These are phyloP conservation scores for Petrocephalus microphthalmus DNA, from an alignment of 2,113 vertebrate genomes.

Conservation along the genomic window DNA sequence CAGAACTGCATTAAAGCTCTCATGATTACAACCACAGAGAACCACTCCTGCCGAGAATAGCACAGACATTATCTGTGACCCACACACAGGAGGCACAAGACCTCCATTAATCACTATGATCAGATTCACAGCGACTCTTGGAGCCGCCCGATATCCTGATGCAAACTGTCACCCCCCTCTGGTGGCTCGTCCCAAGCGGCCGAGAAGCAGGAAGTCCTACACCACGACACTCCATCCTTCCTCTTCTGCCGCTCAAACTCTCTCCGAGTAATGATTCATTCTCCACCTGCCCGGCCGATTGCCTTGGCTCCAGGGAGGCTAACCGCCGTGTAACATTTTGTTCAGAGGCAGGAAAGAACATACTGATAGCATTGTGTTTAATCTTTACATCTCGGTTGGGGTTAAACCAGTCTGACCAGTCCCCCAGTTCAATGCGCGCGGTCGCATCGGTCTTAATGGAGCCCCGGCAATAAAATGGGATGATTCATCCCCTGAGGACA, in stretches of 20 bases:
- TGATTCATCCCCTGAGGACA: not conserved
- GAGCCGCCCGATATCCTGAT: too few species aligned
- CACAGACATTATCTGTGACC: too few species aligned
- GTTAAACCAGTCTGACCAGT: conserved; percentile 4
- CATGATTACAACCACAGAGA: too few species aligned
- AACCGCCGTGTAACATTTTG: not conserved
- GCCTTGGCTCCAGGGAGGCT: not conserved
- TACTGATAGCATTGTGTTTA: not conserved
- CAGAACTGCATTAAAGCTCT: too few species aligned
- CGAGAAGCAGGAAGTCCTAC: conserved; percentile 13
- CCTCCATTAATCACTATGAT: too few species aligned
- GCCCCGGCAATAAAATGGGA: not conserved
- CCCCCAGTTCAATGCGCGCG: not conserved
- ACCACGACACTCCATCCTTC: conserved; percentile 20
- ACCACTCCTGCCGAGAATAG: not conserved
- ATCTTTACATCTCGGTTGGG: not conserved
- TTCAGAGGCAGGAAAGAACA: not conserved
- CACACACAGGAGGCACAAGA: too few species aligned
- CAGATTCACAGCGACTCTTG: too few species aligned
- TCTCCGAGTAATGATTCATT: not conserved
- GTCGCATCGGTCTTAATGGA: not conserved
- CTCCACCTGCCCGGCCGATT: not conserved
- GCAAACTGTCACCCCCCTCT: too few species aligned
- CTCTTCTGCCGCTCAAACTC: not conserved
- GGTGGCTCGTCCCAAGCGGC: not conserved